phyloP scores from a whole-genome alignment of 2,797 vertebrate genomes.

The Mus minutoides region DNA sequence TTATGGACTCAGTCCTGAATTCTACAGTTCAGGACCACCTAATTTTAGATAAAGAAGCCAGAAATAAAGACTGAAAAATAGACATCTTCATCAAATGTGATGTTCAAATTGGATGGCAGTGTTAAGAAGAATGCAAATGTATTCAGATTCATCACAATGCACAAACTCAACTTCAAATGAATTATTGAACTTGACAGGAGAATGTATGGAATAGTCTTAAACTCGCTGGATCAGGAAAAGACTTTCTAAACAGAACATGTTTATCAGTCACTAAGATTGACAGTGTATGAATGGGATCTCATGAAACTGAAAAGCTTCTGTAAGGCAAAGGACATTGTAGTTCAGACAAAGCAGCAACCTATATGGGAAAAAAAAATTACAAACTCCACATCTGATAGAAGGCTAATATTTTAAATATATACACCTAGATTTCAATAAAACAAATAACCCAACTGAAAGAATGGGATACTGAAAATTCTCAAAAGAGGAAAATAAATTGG shows the following conservation, averaged over 20 bases:
- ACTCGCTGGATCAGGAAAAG: background rate
- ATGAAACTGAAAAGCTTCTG: background rate
- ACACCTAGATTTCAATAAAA: background rate
- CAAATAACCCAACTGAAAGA: background rate
- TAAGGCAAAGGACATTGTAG: background rate
- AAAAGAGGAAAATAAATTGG: background rate
- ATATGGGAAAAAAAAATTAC: background rate
- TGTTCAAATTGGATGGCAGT: background rate
- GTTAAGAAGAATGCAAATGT: background rate
- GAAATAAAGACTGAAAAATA: background rate
- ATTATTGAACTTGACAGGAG: background rate
- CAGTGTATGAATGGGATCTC: no score
- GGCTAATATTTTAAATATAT: background rate
- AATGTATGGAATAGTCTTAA: background rate
- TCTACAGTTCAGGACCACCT: fast-evolving
- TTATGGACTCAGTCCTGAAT: background rate
- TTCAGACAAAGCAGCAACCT: background rate
- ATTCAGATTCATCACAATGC: background rate
- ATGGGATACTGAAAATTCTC: background rate
- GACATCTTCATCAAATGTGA: background rate
- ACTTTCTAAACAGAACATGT: no score
- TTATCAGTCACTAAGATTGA: background rate
- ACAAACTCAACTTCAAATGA: background rate
- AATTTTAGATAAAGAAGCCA: background rate
- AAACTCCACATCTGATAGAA: background rate